Evolutionary conservation across 92 coral and sea anemone genomes (phyloP).

Genomic region (Phenganax marumi): DNA sequence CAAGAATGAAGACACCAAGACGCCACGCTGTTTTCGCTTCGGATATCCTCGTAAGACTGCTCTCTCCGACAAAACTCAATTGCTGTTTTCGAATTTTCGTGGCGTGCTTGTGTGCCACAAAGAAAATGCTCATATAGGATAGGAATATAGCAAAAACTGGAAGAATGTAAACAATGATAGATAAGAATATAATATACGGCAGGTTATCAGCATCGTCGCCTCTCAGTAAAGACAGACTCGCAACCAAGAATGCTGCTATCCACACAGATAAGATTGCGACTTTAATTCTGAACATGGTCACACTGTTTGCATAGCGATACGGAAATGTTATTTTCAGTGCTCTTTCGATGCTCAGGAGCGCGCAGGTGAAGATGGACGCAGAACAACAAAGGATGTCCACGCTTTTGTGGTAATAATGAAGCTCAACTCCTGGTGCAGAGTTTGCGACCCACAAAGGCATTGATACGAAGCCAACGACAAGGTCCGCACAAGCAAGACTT

Average conservation of each 20-base stretch:
- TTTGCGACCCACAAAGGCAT: conserved; percentile 33
- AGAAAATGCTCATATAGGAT: conserved; percentile 26
- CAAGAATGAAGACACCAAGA: conserved; percentile 28
- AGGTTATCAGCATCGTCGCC: neutral
- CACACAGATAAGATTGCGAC: conserved; percentile 10
- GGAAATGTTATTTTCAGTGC: conserved; percentile 29
- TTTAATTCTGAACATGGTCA: conserved; percentile 18
- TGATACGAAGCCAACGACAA: conserved; percentile 18
- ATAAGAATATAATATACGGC: conserved; percentile 9
- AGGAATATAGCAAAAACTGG: conserved; percentile 19
- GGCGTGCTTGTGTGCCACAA: conserved; percentile 36
- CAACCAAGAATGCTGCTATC: conserved; percentile 35
- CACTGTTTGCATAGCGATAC: conserved; percentile 30
- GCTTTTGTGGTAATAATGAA: neutral
- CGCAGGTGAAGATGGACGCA: conserved; percentile 28
- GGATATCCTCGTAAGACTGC: neutral
- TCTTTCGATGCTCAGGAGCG: conserved; percentile 40
- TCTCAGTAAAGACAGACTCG: conserved; percentile 18
- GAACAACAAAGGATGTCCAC: conserved; percentile 34
- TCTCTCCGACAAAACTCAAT: neutral
- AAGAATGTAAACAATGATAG: conserved; percentile 21
- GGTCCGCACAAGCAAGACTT: conserved; percentile 40
- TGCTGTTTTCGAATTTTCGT: conserved; percentile 11
- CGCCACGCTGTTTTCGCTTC: conserved; percentile 37
- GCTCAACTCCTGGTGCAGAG: neutral